Base-by-base conservation (phyloP, 2,113 vertebrate genomes). In the Aptenodytes forsteri region DNA sequence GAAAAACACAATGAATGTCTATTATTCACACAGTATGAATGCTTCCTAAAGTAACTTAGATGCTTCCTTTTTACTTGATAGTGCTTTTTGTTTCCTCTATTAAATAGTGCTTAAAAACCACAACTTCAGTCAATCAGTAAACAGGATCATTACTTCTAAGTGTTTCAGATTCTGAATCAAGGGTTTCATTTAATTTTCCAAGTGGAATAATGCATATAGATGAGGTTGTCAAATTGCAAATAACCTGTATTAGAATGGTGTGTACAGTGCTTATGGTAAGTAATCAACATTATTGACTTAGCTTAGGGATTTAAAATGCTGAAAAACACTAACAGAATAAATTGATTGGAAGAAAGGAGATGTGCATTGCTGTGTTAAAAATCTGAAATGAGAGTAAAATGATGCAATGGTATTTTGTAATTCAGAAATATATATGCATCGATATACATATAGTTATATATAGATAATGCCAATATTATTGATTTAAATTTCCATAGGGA, bases 201-300 rank as follows among this genome's bases (percentile, higher is more conserved):
- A 97, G 95, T 85, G 97, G 94, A 98, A 98, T 98, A 98, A 98
- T 97, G 94, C 96, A 98, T 98, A 96, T 36, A 98, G 95, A 98
- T 98, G 96, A 98, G 89, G 88, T 98, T 96, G 97, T 97, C 97
- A 98, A 96, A 97, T 97, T 98, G 97, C 96, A 98, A 98, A 98
- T 98, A 98, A 98, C 95, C 96, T 97, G 93, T 97, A 96, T 98
- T 97, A 98, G 94, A 98, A 96, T 92, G 83, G 97, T 5, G 0
- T 97, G 96, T 97, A 96, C 94, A 85, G 66, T 96, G 95, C 94
- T 98, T 98, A 95, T 97, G 91, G 94, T 97, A 98, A 98, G 97
- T 97, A 98, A 98, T 97, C 97, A 97, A 97, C 98, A 96, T 98
- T 98, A 98, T 98, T 98, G 97, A 98, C 97, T 98, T 97, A 97